Percentiles rank a stretch among this genome's conserved stretches.
phyloP scores from a whole-genome alignment of 2,113 vertebrate genomes.

The Calidris pugnax region DNA sequence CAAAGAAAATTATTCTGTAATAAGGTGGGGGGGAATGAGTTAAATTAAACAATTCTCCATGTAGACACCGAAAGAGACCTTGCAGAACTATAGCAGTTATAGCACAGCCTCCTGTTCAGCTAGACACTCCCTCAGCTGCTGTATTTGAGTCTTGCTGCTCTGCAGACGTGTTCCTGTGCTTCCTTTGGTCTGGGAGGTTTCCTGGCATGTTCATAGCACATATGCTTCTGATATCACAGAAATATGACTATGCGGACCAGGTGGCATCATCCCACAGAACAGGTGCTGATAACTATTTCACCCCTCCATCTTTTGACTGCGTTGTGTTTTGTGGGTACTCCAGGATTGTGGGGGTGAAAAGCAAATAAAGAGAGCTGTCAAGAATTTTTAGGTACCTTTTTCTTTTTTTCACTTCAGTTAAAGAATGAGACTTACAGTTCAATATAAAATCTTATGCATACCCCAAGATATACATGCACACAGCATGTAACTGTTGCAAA shows the following conservation, averaged over 20 bases:
- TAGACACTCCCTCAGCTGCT: background rate
- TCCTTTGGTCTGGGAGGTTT: background rate
- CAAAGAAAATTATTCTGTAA: background rate
- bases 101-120: background rate
- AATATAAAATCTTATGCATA: background rate
- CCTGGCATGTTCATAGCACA: background rate
- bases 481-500: background rate
- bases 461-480: rapidly evolving
- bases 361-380: background rate
- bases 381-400: background rate
- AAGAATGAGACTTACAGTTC: background rate
- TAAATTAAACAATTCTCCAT: background rate
- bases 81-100: background rate
- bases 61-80: background rate
- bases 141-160: background rate
- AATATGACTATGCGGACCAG: background rate
- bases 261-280: background rate
- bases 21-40: rapidly evolving
- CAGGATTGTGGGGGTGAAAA: background rate
- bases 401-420: background rate
- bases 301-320: background rate
- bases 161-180: rapidly evolving
- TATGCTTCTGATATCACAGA: background rate
- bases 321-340: background rate
- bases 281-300: background rate